A percentile compares a stretch with the other conserved stretches of the same genome.
phyloP scores from a whole-genome alignment of 2,113 vertebrate species.

The Mastomys coucha region DNA sequence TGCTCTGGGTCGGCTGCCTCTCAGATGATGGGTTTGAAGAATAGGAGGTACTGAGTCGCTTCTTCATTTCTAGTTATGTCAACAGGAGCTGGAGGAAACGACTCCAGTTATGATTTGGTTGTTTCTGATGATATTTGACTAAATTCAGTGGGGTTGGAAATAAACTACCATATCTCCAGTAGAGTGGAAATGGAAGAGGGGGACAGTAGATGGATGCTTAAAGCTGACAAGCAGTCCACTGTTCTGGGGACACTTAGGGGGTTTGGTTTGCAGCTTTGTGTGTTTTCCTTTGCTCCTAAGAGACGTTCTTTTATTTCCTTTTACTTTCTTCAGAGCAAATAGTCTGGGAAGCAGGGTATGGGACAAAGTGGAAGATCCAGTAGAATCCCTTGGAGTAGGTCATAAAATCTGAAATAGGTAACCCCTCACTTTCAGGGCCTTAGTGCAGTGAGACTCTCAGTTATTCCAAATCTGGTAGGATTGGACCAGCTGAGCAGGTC shows the following conservation, averaged over 20 bases:
- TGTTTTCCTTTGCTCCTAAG: conserved; percentile 54
- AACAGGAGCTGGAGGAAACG: not conserved
- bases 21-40: not conserved
- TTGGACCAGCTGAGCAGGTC: not conserved
- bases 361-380: conserved; percentile 41
- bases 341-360: conserved; percentile 61
- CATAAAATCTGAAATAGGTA: not conserved
- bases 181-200: not conserved
- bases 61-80: not conserved
- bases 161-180: not conserved
- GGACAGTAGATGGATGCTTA: not conserved
- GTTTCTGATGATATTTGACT: conserved; percentile 39
- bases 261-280: conserved; percentile 61
- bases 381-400: not conserved
- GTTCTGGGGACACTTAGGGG: not conserved
- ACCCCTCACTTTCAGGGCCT: not conserved
- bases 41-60: not conserved
- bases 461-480: not conserved
- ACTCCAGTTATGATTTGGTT: not conserved
- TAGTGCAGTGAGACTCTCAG: not conserved
- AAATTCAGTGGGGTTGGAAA: conserved; percentile 55
- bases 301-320: conserved; percentile 58
- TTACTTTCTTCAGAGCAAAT: conserved; percentile 58
- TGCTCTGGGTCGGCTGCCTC: not conserved
- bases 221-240: conserved; percentile 41